Conservation (phyloP, 2,113 vertebrate genomes). For the Perccottus glenii region DNA sequence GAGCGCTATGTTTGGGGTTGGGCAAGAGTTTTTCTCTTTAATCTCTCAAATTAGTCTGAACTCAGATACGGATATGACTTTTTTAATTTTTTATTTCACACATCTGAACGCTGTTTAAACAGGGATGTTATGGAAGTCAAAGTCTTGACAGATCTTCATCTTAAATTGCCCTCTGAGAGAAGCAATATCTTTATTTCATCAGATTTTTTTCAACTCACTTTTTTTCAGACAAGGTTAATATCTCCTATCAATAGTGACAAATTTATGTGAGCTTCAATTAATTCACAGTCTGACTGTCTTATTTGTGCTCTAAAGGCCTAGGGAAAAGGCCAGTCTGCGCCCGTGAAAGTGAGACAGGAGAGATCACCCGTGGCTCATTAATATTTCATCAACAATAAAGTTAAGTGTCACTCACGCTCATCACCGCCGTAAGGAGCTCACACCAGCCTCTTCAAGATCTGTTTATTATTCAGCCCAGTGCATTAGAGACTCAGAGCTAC, state of each 20-base stretch:
- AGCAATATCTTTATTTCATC: slow-evolving; percentile 61
- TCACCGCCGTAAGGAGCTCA: slow-evolving; percentile 57
- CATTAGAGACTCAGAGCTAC: slow-evolving; percentile 41
- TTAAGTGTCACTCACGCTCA: slow-evolving; percentile 61
- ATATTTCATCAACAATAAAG: slow-evolving; percentile 66
- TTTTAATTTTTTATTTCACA: slow-evolving; percentile 33
- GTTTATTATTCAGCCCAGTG: slow-evolving; percentile 62
- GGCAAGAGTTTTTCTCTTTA: slow-evolving; percentile 49
- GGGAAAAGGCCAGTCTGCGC: slow-evolving; percentile 26
- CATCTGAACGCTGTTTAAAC: not conserved
- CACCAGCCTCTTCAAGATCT: slow-evolving; percentile 54
- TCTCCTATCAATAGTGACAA: slow-evolving; percentile 54
- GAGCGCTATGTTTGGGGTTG: slow-evolving; percentile 26
- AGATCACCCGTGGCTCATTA: slow-evolving; percentile 58
- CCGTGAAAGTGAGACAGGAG: slow-evolving; percentile 26
- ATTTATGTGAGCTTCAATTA: slow-evolving; percentile 36
- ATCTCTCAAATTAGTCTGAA: slow-evolving; percentile 63
- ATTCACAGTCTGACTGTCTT: slow-evolving; percentile 22
- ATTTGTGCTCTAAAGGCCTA: slow-evolving; percentile 34
- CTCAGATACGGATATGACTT: slow-evolving; percentile 48
- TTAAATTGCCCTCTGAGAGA: slow-evolving; percentile 17
- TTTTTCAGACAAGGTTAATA: slow-evolving; percentile 46
- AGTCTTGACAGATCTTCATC: slow-evolving; percentile 39
- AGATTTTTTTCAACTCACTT: slow-evolving; percentile 14
- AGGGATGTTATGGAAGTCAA: slow-evolving; percentile 16